phyloP scores from a whole-genome alignment of 2,113 vertebrate species.

The Hippopotamus amphibius region DNA sequence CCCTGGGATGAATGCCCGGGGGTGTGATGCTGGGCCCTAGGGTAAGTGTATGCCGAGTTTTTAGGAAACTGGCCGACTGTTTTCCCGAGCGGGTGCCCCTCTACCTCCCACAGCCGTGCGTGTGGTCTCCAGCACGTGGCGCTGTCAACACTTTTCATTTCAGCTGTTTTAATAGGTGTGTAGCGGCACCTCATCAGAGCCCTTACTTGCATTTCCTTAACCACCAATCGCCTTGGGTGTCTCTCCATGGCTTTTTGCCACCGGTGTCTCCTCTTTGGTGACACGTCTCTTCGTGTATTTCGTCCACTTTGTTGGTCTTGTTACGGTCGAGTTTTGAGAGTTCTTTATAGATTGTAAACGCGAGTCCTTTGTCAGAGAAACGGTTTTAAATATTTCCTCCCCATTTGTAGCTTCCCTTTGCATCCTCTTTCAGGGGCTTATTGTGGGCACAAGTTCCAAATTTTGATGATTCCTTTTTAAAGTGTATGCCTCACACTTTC shows the following conservation, averaged over 20 bases:
- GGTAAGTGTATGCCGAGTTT: neutral
- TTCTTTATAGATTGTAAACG: rapidly evolving
- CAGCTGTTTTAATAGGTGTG: neutral
- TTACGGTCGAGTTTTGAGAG: rapidly evolving
- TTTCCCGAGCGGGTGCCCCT: neutral
- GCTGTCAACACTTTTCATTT: rapidly evolving
- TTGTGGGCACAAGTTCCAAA: neutral
- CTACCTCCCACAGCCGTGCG: rapidly evolving
- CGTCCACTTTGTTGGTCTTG: too few species aligned
- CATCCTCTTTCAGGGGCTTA: neutral
- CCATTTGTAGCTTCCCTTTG: rapidly evolving
- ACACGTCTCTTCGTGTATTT: rapidly evolving
- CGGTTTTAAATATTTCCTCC: rapidly evolving
- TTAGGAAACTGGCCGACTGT: too few species aligned
- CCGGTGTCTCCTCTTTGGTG: rapidly evolving
- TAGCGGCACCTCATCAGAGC: rapidly evolving
- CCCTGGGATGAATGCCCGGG: neutral
- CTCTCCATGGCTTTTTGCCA: rapidly evolving
- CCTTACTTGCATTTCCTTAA: rapidly evolving
- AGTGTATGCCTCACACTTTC: rapidly evolving
- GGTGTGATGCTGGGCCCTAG: rapidly evolving
- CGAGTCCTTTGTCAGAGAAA: rapidly evolving
- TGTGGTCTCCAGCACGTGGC: neutral
- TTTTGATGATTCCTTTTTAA: neutral
- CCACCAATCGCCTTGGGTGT: rapidly evolving